Percentiles rank a stretch among this genome's conserved stretches.
Conservation (phyloP, 2,113 vertebrate genomes). For the Suncus etruscus region DNA sequence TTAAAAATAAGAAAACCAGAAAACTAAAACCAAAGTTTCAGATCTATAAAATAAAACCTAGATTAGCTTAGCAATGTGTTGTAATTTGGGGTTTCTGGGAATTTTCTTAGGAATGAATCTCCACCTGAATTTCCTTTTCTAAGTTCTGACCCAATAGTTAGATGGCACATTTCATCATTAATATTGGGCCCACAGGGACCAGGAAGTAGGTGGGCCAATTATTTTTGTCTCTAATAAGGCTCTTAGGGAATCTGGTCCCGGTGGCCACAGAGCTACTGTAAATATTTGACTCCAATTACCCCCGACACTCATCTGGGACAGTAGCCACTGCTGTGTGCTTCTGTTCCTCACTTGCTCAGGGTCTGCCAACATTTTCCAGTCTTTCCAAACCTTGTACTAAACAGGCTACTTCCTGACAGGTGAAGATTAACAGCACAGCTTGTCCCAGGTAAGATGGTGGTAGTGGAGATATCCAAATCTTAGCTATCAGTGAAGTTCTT, state of each 20-base stretch:
- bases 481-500: not conserved
- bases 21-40: not conserved
- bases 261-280: not conserved
- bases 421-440: not conserved
- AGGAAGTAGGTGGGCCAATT: slow-evolving; percentile 11
- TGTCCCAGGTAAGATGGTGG: not conserved
- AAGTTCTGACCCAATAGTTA: slow-evolving; percentile 6
- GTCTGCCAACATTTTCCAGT: not conserved
- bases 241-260: slow-evolving; percentile 50
- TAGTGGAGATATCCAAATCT: not conserved
- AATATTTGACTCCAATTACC: not conserved
- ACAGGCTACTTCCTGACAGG: not conserved
- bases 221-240: slow-evolving; percentile 53
- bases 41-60: not conserved
- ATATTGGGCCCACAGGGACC: not conserved
- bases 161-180: not conserved
- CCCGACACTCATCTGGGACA: not conserved
- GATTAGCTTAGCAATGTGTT: not conserved
- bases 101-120: not conserved
- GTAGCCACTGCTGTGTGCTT: not conserved
- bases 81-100: not conserved
- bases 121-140: not conserved
- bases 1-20: not conserved
- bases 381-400: slow-evolving; percentile 2
- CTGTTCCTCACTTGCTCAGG: not conserved